These are phyloP conservation scores for Maconellicoccus hirsutus DNA, from an alignment of 1,140 invertebrate genomes.

Conservation along the genomic window DNA sequence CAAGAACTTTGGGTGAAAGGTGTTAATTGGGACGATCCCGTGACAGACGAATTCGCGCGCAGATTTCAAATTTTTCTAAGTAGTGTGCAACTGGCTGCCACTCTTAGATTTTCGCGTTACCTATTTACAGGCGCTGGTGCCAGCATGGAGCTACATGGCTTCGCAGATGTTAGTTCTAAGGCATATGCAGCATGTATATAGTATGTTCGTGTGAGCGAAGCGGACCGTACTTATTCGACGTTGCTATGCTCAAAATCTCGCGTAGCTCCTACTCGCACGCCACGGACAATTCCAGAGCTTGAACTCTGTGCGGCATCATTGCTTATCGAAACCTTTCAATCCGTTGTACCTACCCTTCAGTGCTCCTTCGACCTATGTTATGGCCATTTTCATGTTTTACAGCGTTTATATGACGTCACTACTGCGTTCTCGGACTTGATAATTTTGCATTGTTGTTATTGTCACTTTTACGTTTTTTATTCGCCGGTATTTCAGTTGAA, in stretches of 20 bases:
- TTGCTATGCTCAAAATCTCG: not conserved
- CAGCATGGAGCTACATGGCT: not conserved
- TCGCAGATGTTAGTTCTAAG: not conserved
- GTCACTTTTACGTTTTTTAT: too few species aligned
- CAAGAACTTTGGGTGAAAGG: slow-evolving; percentile 30
- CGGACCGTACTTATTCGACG: not conserved
- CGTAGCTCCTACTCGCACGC: not conserved
- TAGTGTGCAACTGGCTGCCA: not conserved
- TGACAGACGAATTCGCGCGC: slow-evolving; percentile 22
- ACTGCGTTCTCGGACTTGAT: too few species aligned
- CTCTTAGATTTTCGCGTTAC: not conserved
- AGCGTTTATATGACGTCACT: too few species aligned
- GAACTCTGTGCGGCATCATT: not conserved
- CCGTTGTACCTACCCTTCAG: not conserved
- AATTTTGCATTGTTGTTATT: too few species aligned
- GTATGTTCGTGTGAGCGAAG: not conserved
- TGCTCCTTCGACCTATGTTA: not conserved
- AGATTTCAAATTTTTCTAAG: not conserved
- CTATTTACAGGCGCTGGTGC: not conserved
- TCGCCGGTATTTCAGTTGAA: too few species aligned
- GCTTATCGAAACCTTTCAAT: not conserved
- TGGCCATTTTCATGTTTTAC: too few species aligned
- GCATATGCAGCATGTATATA: not conserved
- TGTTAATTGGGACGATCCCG: slow-evolving; percentile 30
- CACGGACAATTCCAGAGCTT: not conserved